These are phyloP conservation scores for Drosophila parthenogenetica DNA, from an alignment of 2,888 invertebrate species.

Conservation along the genomic window DNA sequence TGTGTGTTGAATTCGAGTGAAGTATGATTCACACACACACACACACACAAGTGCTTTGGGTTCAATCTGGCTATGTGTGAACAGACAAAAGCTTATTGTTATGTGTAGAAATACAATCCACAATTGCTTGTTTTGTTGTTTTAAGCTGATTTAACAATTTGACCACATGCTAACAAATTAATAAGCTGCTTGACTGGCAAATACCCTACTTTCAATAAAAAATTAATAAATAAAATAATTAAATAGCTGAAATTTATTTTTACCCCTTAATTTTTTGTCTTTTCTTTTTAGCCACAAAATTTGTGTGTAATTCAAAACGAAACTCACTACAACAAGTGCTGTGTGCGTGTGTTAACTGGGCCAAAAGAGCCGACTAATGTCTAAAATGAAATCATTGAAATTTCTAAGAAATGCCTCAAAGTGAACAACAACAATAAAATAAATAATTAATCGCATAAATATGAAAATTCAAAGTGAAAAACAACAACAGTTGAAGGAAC, in stretches of 20 bases:
- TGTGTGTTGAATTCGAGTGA: constrained; percentile 13
- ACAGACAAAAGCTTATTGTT: constrained; percentile 24
- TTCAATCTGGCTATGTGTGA: constrained; percentile 8
- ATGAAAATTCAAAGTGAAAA: constrained; percentile 40
- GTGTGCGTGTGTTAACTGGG: constrained; percentile 32
- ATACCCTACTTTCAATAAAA: not conserved
- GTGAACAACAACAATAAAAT: constrained; percentile 28
- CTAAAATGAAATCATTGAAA: constrained; percentile 56
- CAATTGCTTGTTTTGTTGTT: constrained; percentile 13
- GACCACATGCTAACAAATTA: constrained; percentile 1
- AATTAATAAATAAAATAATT: not conserved
- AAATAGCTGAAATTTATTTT: too few species aligned
- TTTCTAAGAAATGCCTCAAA: constrained; percentile 41
- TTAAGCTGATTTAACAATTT: constrained; percentile 28
- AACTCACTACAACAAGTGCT: not conserved
- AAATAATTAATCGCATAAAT: constrained; percentile 48
- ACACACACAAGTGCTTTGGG: constrained; percentile 5
- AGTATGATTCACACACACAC: constrained; percentile 37
- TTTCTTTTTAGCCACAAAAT: constrained; percentile 12
- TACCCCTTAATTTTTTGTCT: not conserved
- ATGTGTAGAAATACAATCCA: constrained; percentile 25
- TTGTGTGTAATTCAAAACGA: not conserved
- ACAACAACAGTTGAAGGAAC: constrained; percentile 26
- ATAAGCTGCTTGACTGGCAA: not conserved
- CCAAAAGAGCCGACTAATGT: constrained; percentile 37